These are phyloP conservation scores for Eucera pruinosa DNA, from an alignment of 2,888 invertebrate genomes.

Conservation along the genomic window DNA sequence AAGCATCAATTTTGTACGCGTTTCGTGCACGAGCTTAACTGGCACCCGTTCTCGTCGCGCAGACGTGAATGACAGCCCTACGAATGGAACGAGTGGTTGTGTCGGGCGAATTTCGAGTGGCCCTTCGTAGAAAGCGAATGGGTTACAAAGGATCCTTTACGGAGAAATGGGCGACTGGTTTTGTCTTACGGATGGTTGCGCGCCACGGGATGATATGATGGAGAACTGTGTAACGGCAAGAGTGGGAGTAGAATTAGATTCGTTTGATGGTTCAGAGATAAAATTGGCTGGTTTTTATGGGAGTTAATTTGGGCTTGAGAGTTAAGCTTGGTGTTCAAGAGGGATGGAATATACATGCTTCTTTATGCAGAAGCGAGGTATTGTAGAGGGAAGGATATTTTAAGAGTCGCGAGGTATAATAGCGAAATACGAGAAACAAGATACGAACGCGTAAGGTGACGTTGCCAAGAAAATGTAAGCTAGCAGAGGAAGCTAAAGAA, in stretches of 20 bases:
- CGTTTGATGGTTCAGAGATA: not conserved
- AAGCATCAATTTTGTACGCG: slow-evolving; percentile 39
- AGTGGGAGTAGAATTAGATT: not conserved
- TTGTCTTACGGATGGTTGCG: too few species aligned
- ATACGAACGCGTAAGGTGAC: not conserved
- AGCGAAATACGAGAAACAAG: not conserved
- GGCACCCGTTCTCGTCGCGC: not conserved
- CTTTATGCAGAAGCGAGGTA: not conserved
- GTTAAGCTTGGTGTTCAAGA: not conserved
- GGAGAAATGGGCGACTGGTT: not conserved
- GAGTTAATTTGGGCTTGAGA: too few species aligned
- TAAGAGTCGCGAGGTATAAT: not conserved
- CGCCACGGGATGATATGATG: too few species aligned
- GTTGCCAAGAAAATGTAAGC: not conserved
- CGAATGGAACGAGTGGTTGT: not conserved
- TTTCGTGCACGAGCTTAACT: slow-evolving; percentile 5
- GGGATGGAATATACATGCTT: not conserved
- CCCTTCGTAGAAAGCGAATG: not conserved
- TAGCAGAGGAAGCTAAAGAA: not conserved
- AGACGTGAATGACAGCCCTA: not conserved
- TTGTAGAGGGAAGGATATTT: not conserved
- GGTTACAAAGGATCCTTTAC: not conserved
- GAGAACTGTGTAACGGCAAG: not conserved
- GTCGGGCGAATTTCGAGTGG: slow-evolving; percentile 11
- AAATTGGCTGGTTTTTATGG: not conserved